Base-by-base conservation (phyloP, 2,113 vertebrate genomes). In the Aplodontia rufa region DNA sequence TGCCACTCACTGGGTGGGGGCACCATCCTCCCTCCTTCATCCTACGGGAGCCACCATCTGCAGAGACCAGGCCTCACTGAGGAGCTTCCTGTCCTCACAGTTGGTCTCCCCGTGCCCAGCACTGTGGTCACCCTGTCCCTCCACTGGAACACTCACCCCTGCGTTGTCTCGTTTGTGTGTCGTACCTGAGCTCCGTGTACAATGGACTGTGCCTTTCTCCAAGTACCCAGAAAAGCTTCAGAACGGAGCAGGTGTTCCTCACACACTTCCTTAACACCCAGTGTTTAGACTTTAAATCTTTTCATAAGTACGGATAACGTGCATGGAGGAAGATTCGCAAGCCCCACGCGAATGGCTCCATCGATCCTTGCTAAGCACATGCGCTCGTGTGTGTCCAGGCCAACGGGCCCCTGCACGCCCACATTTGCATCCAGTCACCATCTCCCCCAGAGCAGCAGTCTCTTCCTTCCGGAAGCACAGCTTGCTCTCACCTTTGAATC, bases 131-230 rank as follows among this genome's bases (percentile, higher is more conserved):
- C 6, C 4, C 0, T 19, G 37, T 5, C 81, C 42, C 19, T 66
- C 32, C 0, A 1, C 19, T 9, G 10, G 40, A 26, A 17, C 32
- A 0, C 49, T 4, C 22, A 20, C 5, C 5, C 5, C 60, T 26
- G 17, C 4, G 0, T 14, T 9, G 32, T 16, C 40, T 32, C 10
- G 32, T 20, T 51, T 0, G 8, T 35, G 16, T 32, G 55, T 16
- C 1, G 9, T n/a, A 12, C 40, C 28, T 1, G 5, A n/a, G 35
- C 28, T 32, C 55, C 68, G 60, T 45, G 16, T 1, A 0, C 20
- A 4, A 4, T 45, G 5, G 32, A 12, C 24, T 14, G 16, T 40
- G 45, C 35, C 81, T 62, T 80, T 45, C 51, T 13, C 78, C 71
- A 66, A 69, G n/a, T 4, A 37, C 14, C 37, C 3, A 35, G 64